A percentile compares a stretch with the other conserved stretches of the same genome.
Conservation (phyloP, 2,888 invertebrate species). For the Spatulosminthurus flaviceps region DNA sequence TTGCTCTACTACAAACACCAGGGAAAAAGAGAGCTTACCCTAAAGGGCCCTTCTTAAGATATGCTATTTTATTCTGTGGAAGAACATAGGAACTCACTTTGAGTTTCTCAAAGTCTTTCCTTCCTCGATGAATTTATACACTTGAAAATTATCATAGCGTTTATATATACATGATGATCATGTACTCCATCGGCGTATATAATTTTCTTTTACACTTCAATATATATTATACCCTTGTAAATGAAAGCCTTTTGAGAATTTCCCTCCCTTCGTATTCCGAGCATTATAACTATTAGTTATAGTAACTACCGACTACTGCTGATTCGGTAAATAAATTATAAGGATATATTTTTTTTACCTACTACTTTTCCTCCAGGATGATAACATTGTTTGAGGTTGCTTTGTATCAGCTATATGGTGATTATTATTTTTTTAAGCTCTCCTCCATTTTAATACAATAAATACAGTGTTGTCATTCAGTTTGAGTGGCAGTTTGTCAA, state of each 20-base stretch:
- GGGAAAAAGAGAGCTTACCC: neutral
- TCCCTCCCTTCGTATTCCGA: no score
- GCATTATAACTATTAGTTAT: no score
- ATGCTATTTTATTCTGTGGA: no score
- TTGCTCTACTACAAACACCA: neutral
- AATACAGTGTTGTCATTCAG: constrained; percentile 21
- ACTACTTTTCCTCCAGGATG: constrained; percentile 11
- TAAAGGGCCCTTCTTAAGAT: no score
- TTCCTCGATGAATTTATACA: neutral
- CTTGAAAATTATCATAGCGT: constrained; percentile 1
- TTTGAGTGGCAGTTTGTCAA: constrained; percentile 25
- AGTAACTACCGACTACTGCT: neutral
- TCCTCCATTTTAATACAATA: neutral
- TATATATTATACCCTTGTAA: no score
- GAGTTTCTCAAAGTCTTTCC: no score
- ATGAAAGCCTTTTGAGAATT: no score
- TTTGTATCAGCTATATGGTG: no score
- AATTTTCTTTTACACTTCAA: neutral
- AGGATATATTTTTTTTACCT: neutral
- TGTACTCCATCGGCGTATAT: neutral
- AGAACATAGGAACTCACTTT: no score
- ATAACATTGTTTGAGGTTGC: constrained; percentile 2
- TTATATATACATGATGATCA: neutral
- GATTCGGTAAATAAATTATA: constrained; percentile 26
- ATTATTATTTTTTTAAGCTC: neutral